Base-by-base conservation (phyloP, 2,888 invertebrate species). In the Drosophila gaucha region DNA sequence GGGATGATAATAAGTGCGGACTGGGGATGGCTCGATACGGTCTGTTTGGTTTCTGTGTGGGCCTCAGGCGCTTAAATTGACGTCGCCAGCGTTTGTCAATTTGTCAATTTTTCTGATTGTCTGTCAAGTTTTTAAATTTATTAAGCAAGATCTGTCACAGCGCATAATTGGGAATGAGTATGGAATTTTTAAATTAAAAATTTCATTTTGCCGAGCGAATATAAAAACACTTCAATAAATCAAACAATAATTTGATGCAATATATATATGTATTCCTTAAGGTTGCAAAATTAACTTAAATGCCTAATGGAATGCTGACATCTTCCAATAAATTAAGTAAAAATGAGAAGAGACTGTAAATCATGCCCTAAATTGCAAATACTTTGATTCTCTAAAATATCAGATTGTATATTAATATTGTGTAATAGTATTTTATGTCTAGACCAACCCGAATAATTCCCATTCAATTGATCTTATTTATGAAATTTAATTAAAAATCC, bases 101-200 rank as follows among this genome's bases (percentile, higher is more conserved):
- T 78, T 71, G 67, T 78, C 82, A 80, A 79, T 67, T 78, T 72
- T 56, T 46, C 67, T 64, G 70, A 74, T 80, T 78, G 72, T 65
- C 52, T 74, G 76, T 64, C 78, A 78, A 73, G 39, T 57, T 41
- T n/a, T 57, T 33, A 35, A 72, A 72, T 73, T 68, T 73, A 73
- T 73, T 65, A 60, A 72, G 65, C 65, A 59, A 73, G 65, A 68
- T 60, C 68, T 72, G 68, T 72, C 72, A 56, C 46, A 49, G 31
- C 26, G 28, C 41, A 35, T 24, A 26, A 41, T 49, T 46, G 20
- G 43, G 49, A 31, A 67, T 71, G 57, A 54, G 46, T 8, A 20
- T 51, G 62, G 49, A 46, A 67, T 70, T 67, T 51, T 41, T 36
- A 22, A 39, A 62, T 60, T 69, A 39, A 58, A 39, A 69, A 62